phyloP scores from a whole-genome alignment of 2,888 invertebrate genomes.

The Cephus rjabovi region DNA sequence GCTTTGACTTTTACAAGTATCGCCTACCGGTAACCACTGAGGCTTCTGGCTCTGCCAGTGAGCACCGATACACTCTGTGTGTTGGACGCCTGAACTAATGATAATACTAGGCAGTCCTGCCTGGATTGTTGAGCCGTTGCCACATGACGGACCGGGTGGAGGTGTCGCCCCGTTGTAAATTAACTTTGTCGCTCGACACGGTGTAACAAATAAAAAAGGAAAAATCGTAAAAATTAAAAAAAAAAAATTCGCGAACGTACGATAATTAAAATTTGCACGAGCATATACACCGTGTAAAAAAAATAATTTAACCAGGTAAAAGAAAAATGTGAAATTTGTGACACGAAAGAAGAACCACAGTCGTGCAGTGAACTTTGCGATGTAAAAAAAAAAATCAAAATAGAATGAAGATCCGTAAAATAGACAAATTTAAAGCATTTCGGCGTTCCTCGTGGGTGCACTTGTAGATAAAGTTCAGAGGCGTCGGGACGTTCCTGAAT shows the following conservation, averaged over 20 bases:
- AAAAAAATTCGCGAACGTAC: too few species aligned
- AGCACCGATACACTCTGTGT: neutral
- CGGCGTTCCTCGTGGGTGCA: neutral
- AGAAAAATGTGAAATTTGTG: neutral
- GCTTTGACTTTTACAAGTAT: conserved; percentile 5
- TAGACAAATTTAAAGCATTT: neutral
- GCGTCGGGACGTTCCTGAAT: neutral
- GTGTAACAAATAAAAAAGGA: neutral
- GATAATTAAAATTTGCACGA: neutral
- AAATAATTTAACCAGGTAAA: neutral
- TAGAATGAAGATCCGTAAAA: neutral
- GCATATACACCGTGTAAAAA: too few species aligned
- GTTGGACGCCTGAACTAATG: conserved; percentile 5
- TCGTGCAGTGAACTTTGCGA: neutral
- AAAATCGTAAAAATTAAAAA: neutral
- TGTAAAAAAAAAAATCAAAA: too few species aligned
- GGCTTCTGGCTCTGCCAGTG: neutral
- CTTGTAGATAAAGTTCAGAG: neutral
- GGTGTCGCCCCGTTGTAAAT: neutral
- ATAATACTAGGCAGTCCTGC: conserved; percentile 28
- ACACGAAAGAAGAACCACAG: neutral
- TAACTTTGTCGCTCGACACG: neutral
- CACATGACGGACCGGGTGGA: conserved; percentile 19
- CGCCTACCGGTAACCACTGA: neutral
- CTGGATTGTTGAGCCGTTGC: conserved; percentile 35